phyloP scores from a whole-genome alignment of 2,888 invertebrate species.

The Tipula confusa region DNA sequence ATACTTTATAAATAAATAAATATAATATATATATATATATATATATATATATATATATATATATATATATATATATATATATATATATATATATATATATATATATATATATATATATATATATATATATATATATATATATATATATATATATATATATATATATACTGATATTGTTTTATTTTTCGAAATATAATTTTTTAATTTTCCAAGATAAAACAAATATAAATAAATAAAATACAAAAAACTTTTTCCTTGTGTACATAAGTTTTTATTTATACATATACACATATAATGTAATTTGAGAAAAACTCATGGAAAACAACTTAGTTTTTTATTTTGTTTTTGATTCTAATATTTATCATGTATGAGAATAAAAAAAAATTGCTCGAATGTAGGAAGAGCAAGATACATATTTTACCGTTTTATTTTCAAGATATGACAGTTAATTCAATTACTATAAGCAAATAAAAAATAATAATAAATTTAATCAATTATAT shows the following conservation, averaged over 20 bases:
- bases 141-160: too few species aligned
- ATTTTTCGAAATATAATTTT: background rate
- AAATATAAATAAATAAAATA: background rate
- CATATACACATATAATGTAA: background rate
- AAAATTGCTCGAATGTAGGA: background rate
- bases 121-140: too few species aligned
- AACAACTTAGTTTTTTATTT: background rate
- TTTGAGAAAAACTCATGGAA: background rate
- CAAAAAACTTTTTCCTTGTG: background rate
- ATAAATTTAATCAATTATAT: background rate
- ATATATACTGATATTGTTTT: background rate
- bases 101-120: too few species aligned
- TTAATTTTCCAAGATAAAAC: background rate
- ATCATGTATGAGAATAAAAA: background rate
- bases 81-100: too few species aligned
- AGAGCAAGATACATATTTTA: background rate
- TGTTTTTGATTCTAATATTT: background rate
- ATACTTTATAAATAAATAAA: too few species aligned
- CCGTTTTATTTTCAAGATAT: background rate
- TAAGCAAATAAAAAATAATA: background rate
- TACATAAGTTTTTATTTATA: background rate
- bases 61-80: too few species aligned
- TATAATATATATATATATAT: too few species aligned
- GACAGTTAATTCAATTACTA: slow-evolving; percentile 5
- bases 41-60: too few species aligned